A percentile compares a stretch with the other conserved stretches of the same genome.
Conservation (phyloP, 2,797 vertebrate species). For the Loris lydekkerianus region DNA sequence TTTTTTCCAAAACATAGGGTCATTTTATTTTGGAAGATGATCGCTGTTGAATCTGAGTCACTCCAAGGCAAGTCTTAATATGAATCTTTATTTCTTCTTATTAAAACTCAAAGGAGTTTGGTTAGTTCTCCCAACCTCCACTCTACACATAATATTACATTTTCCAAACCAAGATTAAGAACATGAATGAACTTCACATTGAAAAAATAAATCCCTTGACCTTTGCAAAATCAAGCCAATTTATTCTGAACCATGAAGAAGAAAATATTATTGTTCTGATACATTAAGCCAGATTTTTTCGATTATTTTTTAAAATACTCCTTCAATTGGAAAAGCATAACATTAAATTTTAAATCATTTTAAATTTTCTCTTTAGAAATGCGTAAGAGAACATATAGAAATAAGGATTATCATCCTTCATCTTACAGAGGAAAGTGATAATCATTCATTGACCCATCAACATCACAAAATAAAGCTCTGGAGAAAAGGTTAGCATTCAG, state of each 20-base stretch:
- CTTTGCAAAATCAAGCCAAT: conserved; percentile 27
- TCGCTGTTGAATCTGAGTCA: conserved; percentile 45
- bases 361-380: conserved; percentile 51
- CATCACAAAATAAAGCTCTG: conserved; percentile 37
- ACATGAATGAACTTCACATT: not conserved
- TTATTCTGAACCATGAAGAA: not conserved
- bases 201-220: not conserved
- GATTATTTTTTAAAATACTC: conserved; percentile 26
- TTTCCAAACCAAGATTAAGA: conserved; percentile 42
- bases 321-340: conserved; percentile 53
- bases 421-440: conserved; percentile 56
- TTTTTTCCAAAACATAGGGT: not conserved
- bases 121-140: not conserved
- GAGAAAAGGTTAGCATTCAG: conserved; percentile 30
- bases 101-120: conserved; percentile 8
- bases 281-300: conserved; percentile 28
- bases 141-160: not conserved
- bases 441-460: not conserved
- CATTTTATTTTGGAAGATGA: conserved; percentile 37
- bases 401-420: not conserved
- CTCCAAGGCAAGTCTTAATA: not conserved
- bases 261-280: not conserved
- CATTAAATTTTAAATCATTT: conserved; percentile 17
- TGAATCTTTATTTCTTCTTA: conserved; percentile 25
- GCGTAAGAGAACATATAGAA: conserved; percentile 4